Percentiles rank a stretch among this genome's conserved stretches.
Conservation (phyloP, 2,888 invertebrate species). For the Lasioglossum oenotherae region DNA sequence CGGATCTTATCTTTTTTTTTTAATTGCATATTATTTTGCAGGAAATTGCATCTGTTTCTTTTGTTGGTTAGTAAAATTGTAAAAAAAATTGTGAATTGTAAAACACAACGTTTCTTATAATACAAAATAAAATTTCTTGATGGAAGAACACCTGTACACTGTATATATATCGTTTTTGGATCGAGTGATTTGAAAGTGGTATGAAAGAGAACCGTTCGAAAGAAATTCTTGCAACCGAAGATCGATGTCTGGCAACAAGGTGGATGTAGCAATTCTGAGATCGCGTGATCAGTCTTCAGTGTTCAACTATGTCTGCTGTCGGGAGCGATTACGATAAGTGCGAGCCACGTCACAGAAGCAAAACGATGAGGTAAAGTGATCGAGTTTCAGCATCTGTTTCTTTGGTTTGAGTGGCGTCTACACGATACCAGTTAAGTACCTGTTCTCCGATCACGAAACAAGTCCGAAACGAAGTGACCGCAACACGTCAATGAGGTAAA, state of each 20-base stretch:
- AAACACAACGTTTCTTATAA: no score
- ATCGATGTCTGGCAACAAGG: not conserved
- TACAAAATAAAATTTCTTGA: no score
- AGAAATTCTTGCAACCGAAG: not conserved
- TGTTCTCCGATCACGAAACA: not conserved
- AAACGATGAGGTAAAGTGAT: not conserved
- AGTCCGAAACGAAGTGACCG: no score
- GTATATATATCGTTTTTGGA: no score
- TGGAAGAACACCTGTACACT: no score
- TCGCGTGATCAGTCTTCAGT: not conserved
- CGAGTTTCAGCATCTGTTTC: slow-evolving; percentile 3
- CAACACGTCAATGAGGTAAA: not conserved
- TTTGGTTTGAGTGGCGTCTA: not conserved
- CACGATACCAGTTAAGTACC: not conserved
- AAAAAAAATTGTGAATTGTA: no score
- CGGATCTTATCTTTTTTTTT: no score
- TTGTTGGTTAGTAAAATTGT: no score
- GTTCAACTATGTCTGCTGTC: not conserved
- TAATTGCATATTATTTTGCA: no score
- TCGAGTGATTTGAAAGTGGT: no score
- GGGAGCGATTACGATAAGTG: slow-evolving; percentile 16
- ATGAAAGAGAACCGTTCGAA: no score
- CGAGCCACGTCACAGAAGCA: not conserved
- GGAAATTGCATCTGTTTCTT: no score
- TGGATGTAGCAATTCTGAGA: not conserved